Evolutionary conservation across 2,113 vertebrate species (phyloP).

Genomic region (Lepisosteus osseus): DNA sequence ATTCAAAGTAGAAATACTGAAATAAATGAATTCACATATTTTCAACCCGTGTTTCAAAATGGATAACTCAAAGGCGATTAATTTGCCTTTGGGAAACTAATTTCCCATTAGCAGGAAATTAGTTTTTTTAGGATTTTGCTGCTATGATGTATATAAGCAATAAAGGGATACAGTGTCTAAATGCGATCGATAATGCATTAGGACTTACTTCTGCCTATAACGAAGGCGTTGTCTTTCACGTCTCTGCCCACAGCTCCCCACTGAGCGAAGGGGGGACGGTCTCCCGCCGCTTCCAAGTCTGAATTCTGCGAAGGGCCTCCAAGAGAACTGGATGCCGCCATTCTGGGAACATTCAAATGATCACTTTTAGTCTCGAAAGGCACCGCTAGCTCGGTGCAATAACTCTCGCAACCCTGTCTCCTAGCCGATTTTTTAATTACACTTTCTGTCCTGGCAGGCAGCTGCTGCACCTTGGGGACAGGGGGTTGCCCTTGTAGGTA

Average conservation of each 20-base stretch:
- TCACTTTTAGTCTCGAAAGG: not conserved
- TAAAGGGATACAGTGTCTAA: no score
- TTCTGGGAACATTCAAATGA: not conserved
- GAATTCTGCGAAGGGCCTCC: not conserved
- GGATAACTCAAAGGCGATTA: no score
- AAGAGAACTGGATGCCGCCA: not conserved
- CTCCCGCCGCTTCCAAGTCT: not conserved
- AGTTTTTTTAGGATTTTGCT: no score
- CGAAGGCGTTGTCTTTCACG: not conserved
- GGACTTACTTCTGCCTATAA: not conserved
- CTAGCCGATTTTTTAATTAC: not conserved
- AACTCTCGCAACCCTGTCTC: not conserved
- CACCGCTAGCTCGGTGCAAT: conserved; percentile 9
- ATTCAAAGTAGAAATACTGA: no score
- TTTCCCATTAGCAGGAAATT: no score
- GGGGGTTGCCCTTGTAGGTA: not conserved
- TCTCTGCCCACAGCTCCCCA: not conserved
- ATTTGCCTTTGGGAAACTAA: no score
- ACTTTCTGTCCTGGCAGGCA: not conserved
- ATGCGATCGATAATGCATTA: not conserved
- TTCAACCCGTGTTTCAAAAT: no score
- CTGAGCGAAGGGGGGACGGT: not conserved
- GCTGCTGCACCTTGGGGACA: no score
- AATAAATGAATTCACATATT: no score
- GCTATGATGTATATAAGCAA: no score